A percentile compares a stretch with the other conserved stretches of the same genome.
phyloP scores from a whole-genome alignment of 1,140 invertebrate genomes.

The Papilio polytes region DNA sequence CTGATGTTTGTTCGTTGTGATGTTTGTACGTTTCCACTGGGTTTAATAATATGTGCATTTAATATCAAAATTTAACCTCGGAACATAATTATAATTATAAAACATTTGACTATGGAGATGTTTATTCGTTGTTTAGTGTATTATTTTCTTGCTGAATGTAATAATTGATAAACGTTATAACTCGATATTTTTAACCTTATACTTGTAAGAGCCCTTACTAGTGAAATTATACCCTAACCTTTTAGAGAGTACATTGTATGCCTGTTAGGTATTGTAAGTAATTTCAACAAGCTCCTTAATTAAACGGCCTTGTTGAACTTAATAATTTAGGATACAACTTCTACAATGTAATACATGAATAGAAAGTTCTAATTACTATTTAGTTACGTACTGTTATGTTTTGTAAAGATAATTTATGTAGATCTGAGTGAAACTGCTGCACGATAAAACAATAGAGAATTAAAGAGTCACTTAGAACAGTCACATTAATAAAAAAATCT shows the following conservation, averaged over 20 bases:
- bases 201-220: background rate
- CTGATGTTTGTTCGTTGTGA: constrained; percentile 2
- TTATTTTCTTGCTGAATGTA: too few relatives aligned
- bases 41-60: too few relatives aligned
- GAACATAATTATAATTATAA: too few relatives aligned
- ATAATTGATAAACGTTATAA: too few relatives aligned
- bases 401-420: background rate
- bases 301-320: background rate
- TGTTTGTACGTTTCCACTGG: background rate
- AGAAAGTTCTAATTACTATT: background rate
- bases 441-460: background rate
- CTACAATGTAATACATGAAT: background rate
- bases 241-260: background rate
- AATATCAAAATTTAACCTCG: too few relatives aligned
- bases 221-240: background rate
- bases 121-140: too few relatives aligned
- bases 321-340: background rate
- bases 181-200: background rate
- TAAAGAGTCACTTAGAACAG: background rate
- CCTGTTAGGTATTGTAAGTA: background rate
- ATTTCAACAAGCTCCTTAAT: constrained; percentile 24
- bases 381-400: too few relatives aligned
- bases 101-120: too few relatives aligned
- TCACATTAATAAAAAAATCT: background rate
- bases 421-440: background rate